Evolutionary conservation across 92 coral and sea anemone genomes (phyloP).

Genomic region (Bergia sp.): DNA sequence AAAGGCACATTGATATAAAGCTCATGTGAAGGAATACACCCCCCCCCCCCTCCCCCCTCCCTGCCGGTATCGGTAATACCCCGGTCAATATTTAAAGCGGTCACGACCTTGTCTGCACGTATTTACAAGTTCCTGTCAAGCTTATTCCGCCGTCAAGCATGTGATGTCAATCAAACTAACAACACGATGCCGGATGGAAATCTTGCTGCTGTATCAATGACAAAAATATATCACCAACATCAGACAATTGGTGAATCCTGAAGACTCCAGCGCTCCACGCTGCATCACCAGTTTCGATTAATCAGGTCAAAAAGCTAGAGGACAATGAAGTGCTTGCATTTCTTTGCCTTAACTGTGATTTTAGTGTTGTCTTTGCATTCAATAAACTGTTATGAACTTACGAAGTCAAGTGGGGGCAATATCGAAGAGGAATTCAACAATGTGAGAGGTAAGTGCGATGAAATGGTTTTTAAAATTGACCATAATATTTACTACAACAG

Average conservation of each 20-base stretch:
- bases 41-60: too few relatives aligned
- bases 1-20: too few relatives aligned
- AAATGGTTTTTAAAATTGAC: too few relatives aligned
- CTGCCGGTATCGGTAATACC: too few relatives aligned
- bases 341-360: not conserved
- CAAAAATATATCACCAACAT: not conserved
- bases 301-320: not conserved
- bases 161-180: not conserved
- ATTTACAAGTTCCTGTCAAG: too few relatives aligned
- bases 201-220: not conserved
- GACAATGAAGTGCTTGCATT: not conserved
- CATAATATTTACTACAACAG: too few relatives aligned
- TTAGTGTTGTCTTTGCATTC: not conserved
- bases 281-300: not conserved
- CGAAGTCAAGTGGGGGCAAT: not conserved
- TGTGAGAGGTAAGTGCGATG: not conserved
- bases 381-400: not conserved
- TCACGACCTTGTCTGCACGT: too few relatives aligned
- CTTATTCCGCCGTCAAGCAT: not conserved
- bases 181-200: not conserved
- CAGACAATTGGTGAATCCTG: not conserved
- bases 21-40: too few relatives aligned
- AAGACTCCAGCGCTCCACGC: not conserved
- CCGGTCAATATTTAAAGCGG: too few relatives aligned
- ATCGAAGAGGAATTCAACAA: not conserved